Percentiles rank a stretch among this genome's conserved stretches.
Evolutionary conservation across 2,888 invertebrate genomes (phyloP).

Genomic region (Halictus quadricinctus): DNA sequence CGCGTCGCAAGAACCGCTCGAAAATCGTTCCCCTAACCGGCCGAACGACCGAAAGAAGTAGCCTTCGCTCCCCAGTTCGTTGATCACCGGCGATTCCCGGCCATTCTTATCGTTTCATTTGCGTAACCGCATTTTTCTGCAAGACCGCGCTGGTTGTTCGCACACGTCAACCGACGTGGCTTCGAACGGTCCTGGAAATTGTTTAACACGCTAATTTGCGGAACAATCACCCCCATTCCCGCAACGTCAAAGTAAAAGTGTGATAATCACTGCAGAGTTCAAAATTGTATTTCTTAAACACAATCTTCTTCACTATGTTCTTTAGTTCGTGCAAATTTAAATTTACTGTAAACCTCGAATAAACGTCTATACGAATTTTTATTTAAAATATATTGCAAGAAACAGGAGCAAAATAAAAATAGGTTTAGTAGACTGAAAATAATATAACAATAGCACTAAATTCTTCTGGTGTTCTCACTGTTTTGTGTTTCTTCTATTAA

Average conservation of each 20-base stretch:
- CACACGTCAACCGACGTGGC: background rate
- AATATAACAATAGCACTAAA: too few species aligned
- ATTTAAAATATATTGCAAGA: too few species aligned
- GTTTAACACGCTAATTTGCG: background rate
- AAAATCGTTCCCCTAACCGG: slow-evolving; percentile 51
- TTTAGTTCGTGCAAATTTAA: too few species aligned
- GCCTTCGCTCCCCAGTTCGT: slow-evolving; percentile 69
- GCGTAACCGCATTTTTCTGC: slow-evolving; percentile 56
- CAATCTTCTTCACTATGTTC: background rate
- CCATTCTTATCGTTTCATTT: slow-evolving; percentile 58
- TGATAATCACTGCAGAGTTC: background rate
- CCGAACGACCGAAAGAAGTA: slow-evolving; percentile 56
- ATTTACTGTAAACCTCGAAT: too few species aligned
- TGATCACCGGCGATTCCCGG: slow-evolving; percentile 49
- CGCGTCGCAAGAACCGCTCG: slow-evolving; percentile 44
- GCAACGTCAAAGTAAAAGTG: too few species aligned
- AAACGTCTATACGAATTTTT: too few species aligned
- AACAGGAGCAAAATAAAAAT: too few species aligned
- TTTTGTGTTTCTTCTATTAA: too few species aligned
- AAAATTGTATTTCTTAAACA: too few species aligned
- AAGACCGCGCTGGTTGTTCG: background rate
- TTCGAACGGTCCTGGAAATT: background rate
- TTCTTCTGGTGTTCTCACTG: too few species aligned
- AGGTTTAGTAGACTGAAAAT: too few species aligned
- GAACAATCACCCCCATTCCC: too few species aligned